Conservation (phyloP, 1,140 invertebrate genomes). For the Pantala flavescens region DNA sequence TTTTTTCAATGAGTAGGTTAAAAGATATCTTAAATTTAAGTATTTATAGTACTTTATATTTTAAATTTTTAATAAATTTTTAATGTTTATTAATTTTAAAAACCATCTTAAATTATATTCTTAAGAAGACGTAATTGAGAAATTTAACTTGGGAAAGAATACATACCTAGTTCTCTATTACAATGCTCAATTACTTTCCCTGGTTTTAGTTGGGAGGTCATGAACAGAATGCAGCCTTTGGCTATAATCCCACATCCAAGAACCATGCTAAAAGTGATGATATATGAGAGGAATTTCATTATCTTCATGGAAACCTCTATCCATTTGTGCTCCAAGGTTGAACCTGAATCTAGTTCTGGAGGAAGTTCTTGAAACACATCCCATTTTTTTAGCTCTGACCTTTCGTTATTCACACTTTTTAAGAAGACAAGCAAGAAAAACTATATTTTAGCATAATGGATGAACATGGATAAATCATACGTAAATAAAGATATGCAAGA, state of each 20-base stretch:
- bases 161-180: background rate
- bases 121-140: background rate
- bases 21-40: no score
- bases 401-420: background rate
- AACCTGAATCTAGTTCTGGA: slow-evolving; percentile 31
- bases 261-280: slow-evolving; percentile 33
- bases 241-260: slow-evolving; percentile 30
- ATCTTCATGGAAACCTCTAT: slow-evolving; percentile 29
- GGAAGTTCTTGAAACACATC: slow-evolving; percentile 35
- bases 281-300: slow-evolving; percentile 32
- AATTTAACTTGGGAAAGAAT: no score
- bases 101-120: no score
- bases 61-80: no score
- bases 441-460: no score
- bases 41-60: no score
- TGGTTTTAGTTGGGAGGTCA: slow-evolving; percentile 33
- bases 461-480: no score
- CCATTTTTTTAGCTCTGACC: slow-evolving; percentile 30
- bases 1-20: no score
- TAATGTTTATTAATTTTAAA: no score
- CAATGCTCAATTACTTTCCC: slow-evolving; percentile 15
- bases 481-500: no score
- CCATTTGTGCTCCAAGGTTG: slow-evolving; percentile 26
- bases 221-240: slow-evolving; percentile 33
- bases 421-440: no score